Base-by-base conservation (phyloP, 2,113 vertebrate genomes). In the Trichechus manatus region DNA sequence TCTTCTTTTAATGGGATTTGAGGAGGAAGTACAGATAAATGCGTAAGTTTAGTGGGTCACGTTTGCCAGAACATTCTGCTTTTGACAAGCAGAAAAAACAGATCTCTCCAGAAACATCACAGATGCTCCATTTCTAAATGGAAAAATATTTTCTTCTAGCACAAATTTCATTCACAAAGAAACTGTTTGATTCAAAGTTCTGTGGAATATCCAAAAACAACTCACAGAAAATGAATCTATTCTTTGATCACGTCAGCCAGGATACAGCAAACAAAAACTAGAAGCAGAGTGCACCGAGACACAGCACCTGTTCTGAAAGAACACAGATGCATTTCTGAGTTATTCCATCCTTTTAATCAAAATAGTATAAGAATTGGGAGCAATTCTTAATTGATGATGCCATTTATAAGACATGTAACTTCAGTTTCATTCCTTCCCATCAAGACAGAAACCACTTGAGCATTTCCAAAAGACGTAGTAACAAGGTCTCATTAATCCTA, bases 151-250 rank as follows among this genome's bases (percentile, higher is more conserved):
- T 96, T 56, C 66, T 68, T 44, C 82, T 78, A 90, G 44, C 42
- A 79, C 17, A 81, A 82, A 42, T 97, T 95, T 91, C 86, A 50
- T 79, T 89, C 95, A 93, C 77, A 94, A 92, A 94, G 91, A 96
- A 70, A 82, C 87, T 87, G 82, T 88, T 87, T 89, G 88, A 97
- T 42, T 94, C 95, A 97, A 97, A 97, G 96, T 89, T 39, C 80
- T 97, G 72, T 93, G 92, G 92, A 42, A 87, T 97, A 90, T 97
- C 95, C 94, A 97, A 97, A 96, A 97, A 93, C 90, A 96, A 95
- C 87, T 90, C 66, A 96, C 56, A 88, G 94, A 91, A 96, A 84
- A 36, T 75, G 22, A 95, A 33, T 63, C 93, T 97, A 77, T 61
- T 89, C 93, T 95, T 98, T 97, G 97, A 97, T 96, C n/a, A 19